Base-by-base conservation (phyloP, 2,113 vertebrate species). In the Athene cunicularia region DNA sequence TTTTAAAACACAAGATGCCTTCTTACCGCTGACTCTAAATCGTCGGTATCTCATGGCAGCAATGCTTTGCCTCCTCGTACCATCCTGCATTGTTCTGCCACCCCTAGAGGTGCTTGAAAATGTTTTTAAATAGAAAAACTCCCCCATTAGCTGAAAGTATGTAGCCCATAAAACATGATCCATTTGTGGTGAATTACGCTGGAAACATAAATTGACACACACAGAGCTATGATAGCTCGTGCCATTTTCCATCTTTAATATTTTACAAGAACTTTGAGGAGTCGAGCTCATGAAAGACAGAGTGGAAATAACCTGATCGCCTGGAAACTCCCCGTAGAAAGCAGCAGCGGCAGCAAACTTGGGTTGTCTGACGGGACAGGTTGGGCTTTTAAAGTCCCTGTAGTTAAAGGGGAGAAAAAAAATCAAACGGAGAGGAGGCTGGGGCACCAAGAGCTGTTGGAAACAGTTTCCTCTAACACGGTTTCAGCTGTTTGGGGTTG, bases 241-340 rank as follows among this genome's bases (percentile, higher is more conserved):
- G 90, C 95, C 82, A 94, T 95, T 90, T 98, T 97, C 92, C 93
- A 94, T 96, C 95, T 96, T 96, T 91, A 92, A 94, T 96, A 96
- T 97, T 98, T 98, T 97, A 96, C 96, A 97, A 97, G 91, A 97
- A 94, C 86, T 95, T 97, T 95, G 91, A 96, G 93, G 93, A 96
- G 92, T 87, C 4, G 56, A 96, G 91, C 95, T 96, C 28, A 3
- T 80, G 88, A 91, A 94, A 96, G 90, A 85, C n/a, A 7, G 92
- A 88, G 58, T 95, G 93, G 84, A 96, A 93, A 96, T 85, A 90
- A 97, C 81, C 62, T 30, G 62, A 88, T 93, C 77, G 63, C 86
- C 28, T 91, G 94, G 96, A 79, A 97, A 77, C 63, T 94, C 93
- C 55, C 43, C 8, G 11, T 79, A 80, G 86, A 82, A 94, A 88